Evolutionary conservation across 2,113 vertebrate genomes (phyloP).

Genomic region (Haplotaxodon microlepis): DNA sequence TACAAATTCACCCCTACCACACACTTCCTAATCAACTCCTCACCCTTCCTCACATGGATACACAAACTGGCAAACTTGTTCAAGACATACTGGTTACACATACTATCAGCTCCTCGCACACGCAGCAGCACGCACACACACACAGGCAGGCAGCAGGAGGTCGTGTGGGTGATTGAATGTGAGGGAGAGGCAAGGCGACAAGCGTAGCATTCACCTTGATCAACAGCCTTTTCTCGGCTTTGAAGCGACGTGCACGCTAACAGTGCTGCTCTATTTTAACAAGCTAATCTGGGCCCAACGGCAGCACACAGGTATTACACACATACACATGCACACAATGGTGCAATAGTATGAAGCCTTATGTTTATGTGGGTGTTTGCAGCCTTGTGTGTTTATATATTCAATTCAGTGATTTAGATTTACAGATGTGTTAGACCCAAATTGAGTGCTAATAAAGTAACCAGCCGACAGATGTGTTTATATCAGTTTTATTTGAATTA

Average conservation of each 20-base stretch:
- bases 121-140: background rate
- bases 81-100: background rate
- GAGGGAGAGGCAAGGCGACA: conserved; percentile 38
- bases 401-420: background rate
- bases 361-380: background rate
- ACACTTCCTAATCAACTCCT: background rate
- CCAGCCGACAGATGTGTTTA: background rate
- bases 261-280: conserved; percentile 53
- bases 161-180: conserved; percentile 29
- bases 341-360: background rate
- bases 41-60: background rate
- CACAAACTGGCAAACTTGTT: background rate
- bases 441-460: background rate
- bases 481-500: background rate
- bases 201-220: conserved; percentile 62
- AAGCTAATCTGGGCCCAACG: conserved; percentile 45
- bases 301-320: background rate
- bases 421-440: background rate
- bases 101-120: background rate
- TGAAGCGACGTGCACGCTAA: conserved; percentile 31
- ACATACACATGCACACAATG: background rate
- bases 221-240: conserved; percentile 43
- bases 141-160: background rate
- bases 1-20: background rate
- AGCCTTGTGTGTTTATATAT: background rate